Percentiles rank a stretch among this genome's conserved stretches.
Conservation (phyloP, 2,888 invertebrate species). For the Rhabditophanes sp. region DNA sequence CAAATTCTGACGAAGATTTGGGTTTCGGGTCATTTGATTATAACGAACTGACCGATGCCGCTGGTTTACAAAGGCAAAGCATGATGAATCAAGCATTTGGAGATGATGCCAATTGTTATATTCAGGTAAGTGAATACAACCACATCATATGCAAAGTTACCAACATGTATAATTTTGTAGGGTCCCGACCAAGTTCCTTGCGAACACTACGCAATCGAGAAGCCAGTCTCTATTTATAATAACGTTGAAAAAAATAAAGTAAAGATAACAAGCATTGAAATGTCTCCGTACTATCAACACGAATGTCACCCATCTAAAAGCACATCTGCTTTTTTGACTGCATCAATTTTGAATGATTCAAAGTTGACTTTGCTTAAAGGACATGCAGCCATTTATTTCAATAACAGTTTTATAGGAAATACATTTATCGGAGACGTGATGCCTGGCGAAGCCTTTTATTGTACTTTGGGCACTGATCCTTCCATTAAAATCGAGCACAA, state of each 20-base stretch:
- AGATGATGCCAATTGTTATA: too few relatives aligned
- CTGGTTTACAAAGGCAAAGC: constrained; percentile 12
- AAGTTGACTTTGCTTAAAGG: constrained; percentile 45
- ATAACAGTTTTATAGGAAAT: constrained; percentile 47
- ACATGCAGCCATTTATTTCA: constrained; percentile 46
- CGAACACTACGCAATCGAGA: constrained; percentile 45
- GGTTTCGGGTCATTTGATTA: constrained; percentile 42
- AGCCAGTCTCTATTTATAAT: constrained; percentile 43
- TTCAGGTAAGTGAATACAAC: too few relatives aligned
- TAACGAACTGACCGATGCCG: constrained; percentile 24
- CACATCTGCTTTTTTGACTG: constrained; percentile 45
- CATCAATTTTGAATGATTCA: constrained; percentile 45
- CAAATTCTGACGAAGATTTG: constrained; percentile 37
- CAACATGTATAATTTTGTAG: too few relatives aligned
- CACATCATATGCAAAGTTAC: too few relatives aligned
- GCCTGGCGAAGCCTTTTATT: constrained; percentile 46
- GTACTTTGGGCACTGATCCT: constrained; percentile 47
- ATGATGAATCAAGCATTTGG: constrained; percentile 11
- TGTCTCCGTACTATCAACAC: constrained; percentile 45
- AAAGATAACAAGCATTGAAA: constrained; percentile 44
- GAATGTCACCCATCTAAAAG: constrained; percentile 45
- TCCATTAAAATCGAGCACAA: constrained; percentile 46
- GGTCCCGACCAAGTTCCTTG: constrained; percentile 44
- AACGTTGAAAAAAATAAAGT: constrained; percentile 45
- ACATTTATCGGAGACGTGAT: constrained; percentile 32